Evolutionary conservation across 2,797 vertebrate genomes (phyloP), one percentile per base, ranked within the genome.

Genomic region (Poliocrania exsul): DNA sequence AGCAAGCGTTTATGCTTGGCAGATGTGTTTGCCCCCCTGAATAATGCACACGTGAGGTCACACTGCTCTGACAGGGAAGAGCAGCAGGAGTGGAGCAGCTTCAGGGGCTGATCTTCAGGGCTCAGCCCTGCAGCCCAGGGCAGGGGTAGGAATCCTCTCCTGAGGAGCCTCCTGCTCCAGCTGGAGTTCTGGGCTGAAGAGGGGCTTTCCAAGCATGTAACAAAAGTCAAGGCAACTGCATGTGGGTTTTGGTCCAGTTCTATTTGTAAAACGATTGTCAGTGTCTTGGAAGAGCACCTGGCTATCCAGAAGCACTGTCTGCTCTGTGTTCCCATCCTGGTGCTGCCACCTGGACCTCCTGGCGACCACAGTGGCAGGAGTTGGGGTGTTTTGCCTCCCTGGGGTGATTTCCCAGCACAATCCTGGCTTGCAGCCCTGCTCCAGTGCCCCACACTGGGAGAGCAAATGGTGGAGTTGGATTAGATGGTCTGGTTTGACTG

Each of bases 21-120:
- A 86, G 79, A 73, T 89, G 88, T 79, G 78, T 29, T 58, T 67
- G 60, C 74, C 79, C 84, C 91, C 53, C 69, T 73, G 89, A 72
- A 56, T 46, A 60, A 53, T 2, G 5, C 60, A 35, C 69, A 12
- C 1, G 5, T 33, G 94, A 83, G 93, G 84, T 66, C 47, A 28
- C 3, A 21, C 5, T 26, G 69, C 40, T 79, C 28, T 4, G 10
- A 46, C 4, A 20, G 5, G 62, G 60, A 38, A 28, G 62, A 42
- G 86, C 53, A 13, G 40, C 5, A 4, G 75, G 46, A 23, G 78
- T 21, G 26, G 14, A 9, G 37, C 77, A 46, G 81, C 51, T 31
- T 16, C 0, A 6, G 10, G 50, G 65, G 50, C 18, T 2, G 2
- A 1, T 56, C n/a, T 10, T 14, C 2, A 0, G 11, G 61, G 24